Base-by-base conservation (phyloP, 2,888 invertebrate genomes). In the Lithophane leautieri region DNA sequence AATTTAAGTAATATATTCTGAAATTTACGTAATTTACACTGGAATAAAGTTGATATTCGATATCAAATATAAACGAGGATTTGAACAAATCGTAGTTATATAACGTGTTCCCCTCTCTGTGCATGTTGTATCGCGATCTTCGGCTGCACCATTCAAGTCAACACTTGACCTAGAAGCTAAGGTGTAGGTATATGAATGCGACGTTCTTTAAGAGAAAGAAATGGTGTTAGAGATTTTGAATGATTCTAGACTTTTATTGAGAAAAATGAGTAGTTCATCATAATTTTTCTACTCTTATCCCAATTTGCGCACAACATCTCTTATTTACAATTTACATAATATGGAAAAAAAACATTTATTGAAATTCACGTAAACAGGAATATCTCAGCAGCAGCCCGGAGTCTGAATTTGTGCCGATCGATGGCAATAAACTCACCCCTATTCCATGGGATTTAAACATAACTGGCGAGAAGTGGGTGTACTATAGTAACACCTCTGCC, bases 111-210 rank as follows among this genome's bases (percentile, higher is more conserved):
- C 19, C n/a, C 7, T 54, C 19, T 7, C 60, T 14, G 56, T 54
- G 42, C 83, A 85, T 83, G 85, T 56, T 82, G 66, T 83, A 83
- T 83, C 83, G 44, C 73, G 85, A 83, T 83, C 85, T 85, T 70
- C 47, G 75, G 40, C 61, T 54, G 42, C 60, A 25, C 28, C 61
- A 62, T 84, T 76, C 70, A 61, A 76, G 69, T 19, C 28, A 56
- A 22, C 60, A n/a, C 82, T 83, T 82, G 83, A 85, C 85, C 83
- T 82, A 85, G 40, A 83, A 85, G 47, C 60, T 40, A 25, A 47
- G 50, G 50, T 2, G 14, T 28, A 34, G 34, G 34, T 3, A 22
- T 47, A 42, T 3, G 44, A 58, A 81, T 69, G 44, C 34, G 12
- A 14, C 2, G 50, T 40, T 50, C 28, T 19, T n/a, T 19, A 58